Conservation (phyloP, 1,140 invertebrate genomes). For the Nomia melanderi region DNA sequence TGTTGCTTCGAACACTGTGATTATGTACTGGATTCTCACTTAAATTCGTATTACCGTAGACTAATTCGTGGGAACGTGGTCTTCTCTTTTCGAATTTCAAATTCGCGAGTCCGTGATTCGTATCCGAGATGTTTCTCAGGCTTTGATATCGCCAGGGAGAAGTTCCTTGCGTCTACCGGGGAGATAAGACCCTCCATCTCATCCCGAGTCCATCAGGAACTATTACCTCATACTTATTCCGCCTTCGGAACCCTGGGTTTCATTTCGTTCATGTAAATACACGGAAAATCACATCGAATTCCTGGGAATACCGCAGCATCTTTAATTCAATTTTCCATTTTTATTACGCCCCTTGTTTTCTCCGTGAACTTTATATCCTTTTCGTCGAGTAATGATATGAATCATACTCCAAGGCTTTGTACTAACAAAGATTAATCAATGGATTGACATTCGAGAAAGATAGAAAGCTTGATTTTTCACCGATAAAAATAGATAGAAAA, state of each 20-base stretch:
- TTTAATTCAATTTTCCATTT: neutral
- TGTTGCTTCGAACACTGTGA: no score
- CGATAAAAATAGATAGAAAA: no score
- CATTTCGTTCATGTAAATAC: slow-evolving; percentile 4
- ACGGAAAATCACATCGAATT: neutral
- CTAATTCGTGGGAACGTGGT: no score
- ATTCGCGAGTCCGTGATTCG: neutral
- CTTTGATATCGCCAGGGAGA: neutral
- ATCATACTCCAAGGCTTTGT: neutral
- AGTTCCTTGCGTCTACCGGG: slow-evolving; percentile 5
- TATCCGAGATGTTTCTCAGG: slow-evolving; percentile 33
- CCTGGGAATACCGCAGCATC: neutral
- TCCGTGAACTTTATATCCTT: neutral
- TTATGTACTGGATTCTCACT: no score
- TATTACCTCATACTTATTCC: slow-evolving; percentile 40
- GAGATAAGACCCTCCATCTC: slow-evolving; percentile 31
- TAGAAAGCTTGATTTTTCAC: no score
- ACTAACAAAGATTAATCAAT: neutral
- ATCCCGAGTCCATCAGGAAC: slow-evolving; percentile 24
- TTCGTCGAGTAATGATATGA: neutral
- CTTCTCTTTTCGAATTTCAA: neutral
- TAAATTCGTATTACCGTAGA: no score
- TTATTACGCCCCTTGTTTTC: neutral
- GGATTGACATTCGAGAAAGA: neutral
- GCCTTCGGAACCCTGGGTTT: neutral